A percentile compares a stretch with the other conserved stretches of the same genome.
Conservation (phyloP, 53 echinoderm and acorn worm species). For the Paracentrotus lividus region DNA sequence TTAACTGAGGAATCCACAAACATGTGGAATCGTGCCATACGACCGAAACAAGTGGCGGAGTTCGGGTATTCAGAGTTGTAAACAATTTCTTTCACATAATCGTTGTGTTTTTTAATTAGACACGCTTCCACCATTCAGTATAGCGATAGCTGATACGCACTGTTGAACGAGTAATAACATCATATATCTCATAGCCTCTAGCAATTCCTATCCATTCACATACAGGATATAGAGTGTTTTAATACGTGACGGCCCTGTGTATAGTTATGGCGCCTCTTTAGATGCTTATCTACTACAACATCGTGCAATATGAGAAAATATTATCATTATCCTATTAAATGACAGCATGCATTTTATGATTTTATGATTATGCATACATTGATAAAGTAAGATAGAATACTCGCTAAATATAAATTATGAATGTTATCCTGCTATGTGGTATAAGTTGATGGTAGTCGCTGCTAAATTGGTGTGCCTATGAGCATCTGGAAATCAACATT, state of each 20-base stretch:
- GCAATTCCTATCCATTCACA: neutral
- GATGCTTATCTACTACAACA: neutral
- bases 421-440: too few relatives aligned
- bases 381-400: too few relatives aligned
- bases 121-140: conserved; percentile 16
- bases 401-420: too few relatives aligned
- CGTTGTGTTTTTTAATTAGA: conserved; percentile 47
- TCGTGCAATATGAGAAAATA: neutral
- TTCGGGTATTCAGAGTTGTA: neutral
- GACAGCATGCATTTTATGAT: neutral
- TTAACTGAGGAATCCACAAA: neutral
- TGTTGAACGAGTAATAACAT: conserved; percentile 27
- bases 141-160: neutral
- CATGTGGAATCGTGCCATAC: neutral
- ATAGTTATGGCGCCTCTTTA: neutral
- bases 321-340: neutral
- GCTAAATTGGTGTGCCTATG: too few relatives aligned
- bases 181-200: neutral
- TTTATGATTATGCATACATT: too few relatives aligned
- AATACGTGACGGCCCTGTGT: neutral
- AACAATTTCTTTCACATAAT: conserved; percentile 30
- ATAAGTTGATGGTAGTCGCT: too few relatives aligned
- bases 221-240: too few relatives aligned
- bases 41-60: neutral
- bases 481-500: too few relatives aligned